Evolutionary conservation across 1,140 invertebrate genomes (phyloP).

Genomic region (Drosophila dunni): DNA sequence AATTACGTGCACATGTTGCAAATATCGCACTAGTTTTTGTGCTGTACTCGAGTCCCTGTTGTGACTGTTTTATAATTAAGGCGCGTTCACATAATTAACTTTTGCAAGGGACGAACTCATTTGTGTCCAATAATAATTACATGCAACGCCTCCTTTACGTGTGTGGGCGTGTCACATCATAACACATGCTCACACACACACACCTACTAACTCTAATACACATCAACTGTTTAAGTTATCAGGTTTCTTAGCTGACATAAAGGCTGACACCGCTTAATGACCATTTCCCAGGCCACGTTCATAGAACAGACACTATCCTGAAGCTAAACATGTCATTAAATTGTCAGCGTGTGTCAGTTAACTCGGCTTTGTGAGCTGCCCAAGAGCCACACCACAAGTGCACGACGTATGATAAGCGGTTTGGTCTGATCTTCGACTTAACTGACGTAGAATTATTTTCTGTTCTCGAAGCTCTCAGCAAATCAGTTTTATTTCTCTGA

Average conservation of each 20-base stretch:
- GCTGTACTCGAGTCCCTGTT: not conserved
- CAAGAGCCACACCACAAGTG: constrained; percentile 1
- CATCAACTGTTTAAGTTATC: constrained; percentile 30
- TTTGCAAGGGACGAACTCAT: constrained; percentile 39
- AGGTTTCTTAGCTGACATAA: constrained; percentile 40
- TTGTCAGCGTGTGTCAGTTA: constrained; percentile 21
- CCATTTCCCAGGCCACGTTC: constrained; percentile 25
- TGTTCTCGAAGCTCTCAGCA: too few species aligned
- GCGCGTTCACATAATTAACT: constrained; percentile 46
- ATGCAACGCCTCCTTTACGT: not conserved
- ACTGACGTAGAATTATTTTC: not conserved
- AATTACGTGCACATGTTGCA: constrained; percentile 7
- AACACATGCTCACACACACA: constrained; percentile 2
- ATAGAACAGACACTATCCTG: constrained; percentile 11
- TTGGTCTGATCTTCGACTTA: not conserved
- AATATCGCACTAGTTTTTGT: not conserved
- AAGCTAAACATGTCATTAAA: constrained; percentile 43
- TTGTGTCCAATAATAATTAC: constrained; percentile 31
- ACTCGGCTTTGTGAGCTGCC: constrained; percentile 22
- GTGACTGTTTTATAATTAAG: constrained; percentile 38
- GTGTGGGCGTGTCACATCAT: constrained; percentile 25
- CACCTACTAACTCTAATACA: not conserved
- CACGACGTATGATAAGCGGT: constrained; percentile 12
- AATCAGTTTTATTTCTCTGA: not conserved
- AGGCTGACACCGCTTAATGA: constrained; percentile 29